Percentiles rank a stretch among this genome's conserved stretches.
These are phyloP conservation scores for Hartigia nigra DNA, from an alignment of 2,888 invertebrate genomes.

Conservation along the genomic window DNA sequence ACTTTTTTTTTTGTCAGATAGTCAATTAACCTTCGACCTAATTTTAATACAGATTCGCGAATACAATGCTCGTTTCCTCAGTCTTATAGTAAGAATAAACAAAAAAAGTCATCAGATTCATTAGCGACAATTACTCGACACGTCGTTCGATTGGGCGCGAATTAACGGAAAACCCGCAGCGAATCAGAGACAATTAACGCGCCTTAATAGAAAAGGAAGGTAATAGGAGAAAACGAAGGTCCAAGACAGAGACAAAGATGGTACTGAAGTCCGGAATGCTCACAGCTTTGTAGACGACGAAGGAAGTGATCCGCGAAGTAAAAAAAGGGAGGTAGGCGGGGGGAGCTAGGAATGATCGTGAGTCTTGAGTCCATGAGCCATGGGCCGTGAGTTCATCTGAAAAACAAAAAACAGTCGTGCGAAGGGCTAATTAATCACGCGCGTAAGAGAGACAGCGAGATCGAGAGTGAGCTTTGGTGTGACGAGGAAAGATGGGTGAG, in stretches of 20 bases:
- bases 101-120: neutral
- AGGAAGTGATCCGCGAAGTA: conserved; percentile 16
- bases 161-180: neutral
- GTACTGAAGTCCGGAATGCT: neutral
- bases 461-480: neutral
- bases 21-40: neutral
- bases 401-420: conserved; percentile 32
- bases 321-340: no score
- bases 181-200: conserved; percentile 16
- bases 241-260: neutral
- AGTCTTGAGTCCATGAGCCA: conserved; percentile 13
- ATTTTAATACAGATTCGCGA: neutral
- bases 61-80: neutral
- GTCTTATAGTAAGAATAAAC: neutral
- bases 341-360: conserved; percentile 19
- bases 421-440: conserved; percentile 51
- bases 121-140: neutral
- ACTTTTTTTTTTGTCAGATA: neutral
- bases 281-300: neutral
- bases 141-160: neutral
- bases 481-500: neutral
- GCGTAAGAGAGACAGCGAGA: conserved; percentile 37
- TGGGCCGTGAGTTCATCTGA: neutral
- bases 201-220: conserved; percentile 19
- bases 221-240: conserved; percentile 1